Evolutionary conservation across 2,888 invertebrate genomes (phyloP), one percentile per base, ranked within the genome.

Genomic region (Napeogenes sylphis): DNA sequence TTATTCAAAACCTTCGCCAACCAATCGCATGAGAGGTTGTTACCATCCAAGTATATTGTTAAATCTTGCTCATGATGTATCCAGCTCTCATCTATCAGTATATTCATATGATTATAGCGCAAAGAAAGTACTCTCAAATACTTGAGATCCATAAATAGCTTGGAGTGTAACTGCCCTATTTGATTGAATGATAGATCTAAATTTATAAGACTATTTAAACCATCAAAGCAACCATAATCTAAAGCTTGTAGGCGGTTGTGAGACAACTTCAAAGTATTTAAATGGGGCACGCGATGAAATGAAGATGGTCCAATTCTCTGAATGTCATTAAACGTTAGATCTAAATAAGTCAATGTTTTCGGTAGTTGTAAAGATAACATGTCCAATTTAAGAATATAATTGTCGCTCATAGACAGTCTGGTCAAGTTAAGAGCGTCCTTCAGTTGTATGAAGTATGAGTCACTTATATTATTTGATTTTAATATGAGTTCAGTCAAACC

Each of bases 21-120:
- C 89, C 89, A 90, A 2, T 83, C 79, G 59, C 90, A 90, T 8
- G 80, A 76, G 4, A 87, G 76, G 21, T 76, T 77, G 59, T 88
- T 90, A 2, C 81, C 84, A 55, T 90, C 90, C 3, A 90, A 60
- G 67, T 77, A 81, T 3, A 89, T 79, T 10, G 62, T 77, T 54
- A 90, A 69, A 42, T 78, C 74, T 57, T 65, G 62, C 56, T 79
- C 80, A 63, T 87, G 86, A 0, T 76, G 72, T 3, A 83, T 74
- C 90, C 90, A 90, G 35, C 70, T 73, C 12, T 77, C 80, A 45
- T 84, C 80, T n/a, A 85, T 81, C 12, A 90, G 69, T 13, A 65
- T 33, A 12, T 66, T 32, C 71, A 90, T 73, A 4, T 71, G 74
- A 59, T 90, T 90, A 30, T 80, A 73, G 5, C 77, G 75, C 14